Evolutionary conservation across 2,888 invertebrate genomes (phyloP), one percentile per base, ranked within the genome.

Genomic region (Andrena hattorfiana): DNA sequence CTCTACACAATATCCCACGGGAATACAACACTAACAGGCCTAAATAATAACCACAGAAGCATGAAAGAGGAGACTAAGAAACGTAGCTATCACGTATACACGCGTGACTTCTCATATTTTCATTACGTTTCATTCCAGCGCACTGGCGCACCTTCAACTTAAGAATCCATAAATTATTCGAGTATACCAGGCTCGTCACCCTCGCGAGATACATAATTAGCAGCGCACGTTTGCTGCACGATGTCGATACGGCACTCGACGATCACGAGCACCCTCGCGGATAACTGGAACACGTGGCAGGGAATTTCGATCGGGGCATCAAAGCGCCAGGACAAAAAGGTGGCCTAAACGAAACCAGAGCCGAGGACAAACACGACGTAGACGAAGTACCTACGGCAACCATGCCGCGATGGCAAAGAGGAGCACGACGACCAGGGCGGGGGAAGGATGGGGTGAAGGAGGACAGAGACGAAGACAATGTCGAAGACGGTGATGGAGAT

Each of bases 401-500:
- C 30, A 23, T 26, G 72, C 20, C 7, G 48, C 26, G 68, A 32
- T 26, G 56, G 20, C 54, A 10, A 20, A 77, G 62, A 32, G 42
- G 64, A 71, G 59, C 66, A 42, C 16, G 51, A 30, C 35, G 16
- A 76, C 48, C 59, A 70, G 42, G n/a, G 51, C 64, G 26, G 26
- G 26, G 51, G 20, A 56, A 16, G 42, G 16, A 42, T 26, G 30
- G 51, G 26, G 62, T 30, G 5, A 51, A 60, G 1, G 20, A 54
- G 23, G 26, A 56, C 56, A 26, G 23, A 23, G 76, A 60, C 72
- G 54, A 28, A 66, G 60, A 75, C 78, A 82, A 83, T 63, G 77
- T 73, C 73, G 85, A 79, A 71, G 76, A 81, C 81, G 76, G 32
- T 78, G 76, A 81, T 64, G 75, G 75, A 68, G 83, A 79, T 79